These are phyloP conservation scores for Dendrolimus pini DNA, from an alignment of 2,888 invertebrate species.

Conservation along the genomic window DNA sequence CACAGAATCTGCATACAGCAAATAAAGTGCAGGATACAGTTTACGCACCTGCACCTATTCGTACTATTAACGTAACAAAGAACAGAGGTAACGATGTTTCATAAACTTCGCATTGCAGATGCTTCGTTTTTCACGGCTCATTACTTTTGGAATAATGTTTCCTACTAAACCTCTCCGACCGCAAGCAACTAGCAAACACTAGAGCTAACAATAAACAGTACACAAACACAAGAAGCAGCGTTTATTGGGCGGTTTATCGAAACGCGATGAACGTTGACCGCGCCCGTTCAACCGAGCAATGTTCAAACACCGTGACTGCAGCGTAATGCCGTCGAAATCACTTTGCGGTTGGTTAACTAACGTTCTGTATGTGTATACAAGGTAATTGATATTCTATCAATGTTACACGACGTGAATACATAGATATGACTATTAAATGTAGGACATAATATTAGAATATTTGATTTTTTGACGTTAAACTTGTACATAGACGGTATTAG, in stretches of 20 bases:
- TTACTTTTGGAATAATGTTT: background rate
- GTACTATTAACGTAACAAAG: no score
- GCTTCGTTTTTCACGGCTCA: background rate
- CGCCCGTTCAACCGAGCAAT: slow-evolving; percentile 23
- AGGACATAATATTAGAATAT: no score
- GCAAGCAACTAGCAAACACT: background rate
- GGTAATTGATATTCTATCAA: slow-evolving; percentile 3
- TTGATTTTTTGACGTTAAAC: no score
- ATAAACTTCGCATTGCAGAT: background rate
- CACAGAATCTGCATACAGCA: no score
- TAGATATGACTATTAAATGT: background rate
- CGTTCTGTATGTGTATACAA: slow-evolving; percentile 18
- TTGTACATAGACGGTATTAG: no score
- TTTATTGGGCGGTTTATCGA: slow-evolving; percentile 19
- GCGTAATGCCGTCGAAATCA: slow-evolving; percentile 16
- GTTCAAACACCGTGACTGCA: slow-evolving; percentile 26
- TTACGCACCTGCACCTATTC: no score
- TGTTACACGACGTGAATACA: background rate
- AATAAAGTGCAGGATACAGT: no score
- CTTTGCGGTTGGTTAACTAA: slow-evolving; percentile 21
- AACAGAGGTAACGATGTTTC: no score
- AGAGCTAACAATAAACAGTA: background rate
- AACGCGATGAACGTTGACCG: slow-evolving; percentile 34
- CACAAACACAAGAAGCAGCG: slow-evolving; percentile 3
- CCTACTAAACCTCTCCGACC: background rate